Evolutionary conservation across 2,797 vertebrate genomes (phyloP), one percentile per base, ranked within the genome.

Genomic region (Coregonus ussuriensis): DNA sequence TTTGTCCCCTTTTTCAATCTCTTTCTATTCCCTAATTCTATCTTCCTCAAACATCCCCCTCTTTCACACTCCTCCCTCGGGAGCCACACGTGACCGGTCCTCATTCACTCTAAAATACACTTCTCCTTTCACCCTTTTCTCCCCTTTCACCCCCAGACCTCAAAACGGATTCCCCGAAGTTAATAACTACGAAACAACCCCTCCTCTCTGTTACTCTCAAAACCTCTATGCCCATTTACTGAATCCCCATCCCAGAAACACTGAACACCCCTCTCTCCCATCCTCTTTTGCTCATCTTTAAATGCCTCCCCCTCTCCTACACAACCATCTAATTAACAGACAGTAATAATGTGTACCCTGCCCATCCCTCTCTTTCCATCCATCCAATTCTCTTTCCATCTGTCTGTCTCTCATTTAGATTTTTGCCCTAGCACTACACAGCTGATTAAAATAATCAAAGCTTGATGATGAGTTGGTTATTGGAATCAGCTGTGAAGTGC

Each of bases 271-370:
- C 21, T 72, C 67, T 41, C 33, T 70, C 79, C 56, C 56, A 53
- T 29, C 70, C 70, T 78, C 81, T 71, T 77, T 78, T 56, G 74
- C 75, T 65, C 66, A 69, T 68, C 69, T 67, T 73, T 82, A 69
- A 69, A 74, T 80, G 71, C 76, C 67, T 74, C 79, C 83, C 35
- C 35, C 4, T 41, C 35, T 21, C 13, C 62, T 4, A 13, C 7
- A 80, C 82, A 87, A 77, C 71, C 54, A 79, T 68, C 85, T 75
- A 74, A 74, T 25, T 16, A 87, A 77, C 59, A 71, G 72, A 18
- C 67, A 47, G 41, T 47, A 47, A 47, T 47, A 47, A 7, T 41
- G 37, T 41, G 6, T 6, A 6, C 35, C 35, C 5, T 6, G 35
- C 35, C 35, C 5, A 41, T 41, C 53, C 53, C 53, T 54, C 16